Percentiles rank a stretch among this genome's conserved stretches.
phyloP scores from a whole-genome alignment of 2,113 vertebrate genomes.

The Mustela nigripes region DNA sequence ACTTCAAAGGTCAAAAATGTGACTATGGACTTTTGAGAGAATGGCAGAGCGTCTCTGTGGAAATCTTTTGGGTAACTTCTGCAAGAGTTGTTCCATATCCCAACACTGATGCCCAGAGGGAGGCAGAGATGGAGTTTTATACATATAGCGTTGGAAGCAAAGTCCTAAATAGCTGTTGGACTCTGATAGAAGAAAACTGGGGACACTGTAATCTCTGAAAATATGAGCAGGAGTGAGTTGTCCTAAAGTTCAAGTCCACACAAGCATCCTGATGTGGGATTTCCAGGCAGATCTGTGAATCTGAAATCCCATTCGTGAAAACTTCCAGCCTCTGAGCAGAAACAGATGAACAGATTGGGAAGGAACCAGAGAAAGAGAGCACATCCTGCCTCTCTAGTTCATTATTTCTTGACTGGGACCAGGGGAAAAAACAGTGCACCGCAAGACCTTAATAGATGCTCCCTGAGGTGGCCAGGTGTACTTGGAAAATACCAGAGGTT shows the following conservation, averaged over 20 bases:
- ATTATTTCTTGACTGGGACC: neutral
- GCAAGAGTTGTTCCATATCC: neutral
- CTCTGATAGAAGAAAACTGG: neutral
- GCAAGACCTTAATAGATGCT: neutral
- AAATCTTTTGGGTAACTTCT: neutral
- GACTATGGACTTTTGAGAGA: neutral
- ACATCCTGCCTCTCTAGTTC: neutral
- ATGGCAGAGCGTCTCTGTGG: neutral
- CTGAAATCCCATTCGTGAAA: neutral
- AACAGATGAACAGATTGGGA: neutral
- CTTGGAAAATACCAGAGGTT: neutral
- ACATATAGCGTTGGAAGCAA: neutral
- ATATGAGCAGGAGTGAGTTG: neutral
- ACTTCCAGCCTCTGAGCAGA: neutral
- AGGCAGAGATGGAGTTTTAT: fast-evolving
- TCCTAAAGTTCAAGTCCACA: neutral
- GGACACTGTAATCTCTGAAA: neutral
- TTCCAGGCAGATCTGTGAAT: neutral
- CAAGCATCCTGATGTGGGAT: neutral
- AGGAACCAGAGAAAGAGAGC: neutral
- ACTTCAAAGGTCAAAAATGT: neutral
- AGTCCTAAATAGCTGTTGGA: neutral
- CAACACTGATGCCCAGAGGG: fast-evolving
- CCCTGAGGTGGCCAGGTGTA: fast-evolving
- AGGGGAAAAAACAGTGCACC: neutral